Evolutionary conservation across 1,140 invertebrate species (phyloP).

Genomic region (Agrypnia vestita): DNA sequence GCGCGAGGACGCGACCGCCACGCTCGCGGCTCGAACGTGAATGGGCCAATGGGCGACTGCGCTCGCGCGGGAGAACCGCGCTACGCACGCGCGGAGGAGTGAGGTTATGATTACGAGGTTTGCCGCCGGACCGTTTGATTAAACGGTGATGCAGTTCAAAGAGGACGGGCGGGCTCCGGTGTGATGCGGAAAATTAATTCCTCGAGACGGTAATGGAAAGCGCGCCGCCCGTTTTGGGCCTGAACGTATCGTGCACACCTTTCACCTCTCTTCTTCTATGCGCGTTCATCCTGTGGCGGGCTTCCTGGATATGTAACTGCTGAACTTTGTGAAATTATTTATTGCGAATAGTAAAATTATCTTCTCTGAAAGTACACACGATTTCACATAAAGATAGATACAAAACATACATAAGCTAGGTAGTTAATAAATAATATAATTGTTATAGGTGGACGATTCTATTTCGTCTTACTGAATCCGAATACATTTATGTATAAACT

Average conservation of each 20-base stretch:
- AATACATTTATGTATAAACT: too few relatives aligned
- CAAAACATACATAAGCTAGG: too few relatives aligned
- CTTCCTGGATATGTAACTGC: background rate
- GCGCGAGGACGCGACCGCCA: slow-evolving; percentile 22
- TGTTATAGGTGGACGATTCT: too few relatives aligned
- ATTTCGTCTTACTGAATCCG: too few relatives aligned
- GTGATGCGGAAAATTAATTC: background rate
- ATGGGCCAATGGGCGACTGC: background rate
- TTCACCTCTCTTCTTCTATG: slow-evolving; percentile 16
- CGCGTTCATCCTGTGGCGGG: background rate
- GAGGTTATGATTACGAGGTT: slow-evolving; percentile 21
- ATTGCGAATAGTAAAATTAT: too few relatives aligned
- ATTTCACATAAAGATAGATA: too few relatives aligned
- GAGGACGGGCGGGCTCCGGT: background rate
- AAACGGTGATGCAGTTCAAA: too few relatives aligned
- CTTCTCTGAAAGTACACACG: too few relatives aligned
- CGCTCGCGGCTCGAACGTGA: slow-evolving; percentile 25
- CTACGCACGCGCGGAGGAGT: slow-evolving; percentile 5
- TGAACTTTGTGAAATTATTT: too few relatives aligned
- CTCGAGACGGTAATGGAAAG: slow-evolving; percentile 1
- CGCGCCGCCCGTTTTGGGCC: slow-evolving; percentile 10
- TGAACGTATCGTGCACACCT: slow-evolving; percentile 23
- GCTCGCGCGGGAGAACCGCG: background rate
- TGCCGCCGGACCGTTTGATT: background rate
- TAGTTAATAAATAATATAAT: too few relatives aligned